Base-by-base conservation (phyloP, 2,888 invertebrate species). In the Parapristionchus giblindavisi region DNA sequence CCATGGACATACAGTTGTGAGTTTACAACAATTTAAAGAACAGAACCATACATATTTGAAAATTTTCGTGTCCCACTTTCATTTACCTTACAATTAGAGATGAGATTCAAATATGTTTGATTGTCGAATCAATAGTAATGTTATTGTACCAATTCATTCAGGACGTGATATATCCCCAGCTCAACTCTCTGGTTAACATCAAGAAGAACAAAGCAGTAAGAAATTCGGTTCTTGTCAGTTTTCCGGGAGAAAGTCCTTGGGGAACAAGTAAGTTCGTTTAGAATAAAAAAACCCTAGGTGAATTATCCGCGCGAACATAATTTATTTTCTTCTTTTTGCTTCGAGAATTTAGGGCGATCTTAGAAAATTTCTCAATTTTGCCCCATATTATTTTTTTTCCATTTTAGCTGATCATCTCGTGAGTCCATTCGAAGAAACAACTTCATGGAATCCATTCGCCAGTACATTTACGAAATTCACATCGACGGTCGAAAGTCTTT, bases 1-100 rank as follows among this genome's bases (percentile, higher is more conserved):
- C n/a, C 60, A 74, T 34, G 83, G 81, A 8, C 83, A 83, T 63
- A 77, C 75, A 65, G 83, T 83, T 72, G 83, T 83, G 29, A 36
- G 83, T 73, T 54, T 52, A n/a, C n/a, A n/a, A n/a, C n/a, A n/a
- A n/a, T n/a, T 58, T 17, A 11, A 40, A n/a, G 14, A 51, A n/a
- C n/a, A n/a, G n/a, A n/a, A n/a, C n/a, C n/a, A n/a, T n/a, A n/a
- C n/a, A n/a, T n/a, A n/a, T n/a, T n/a, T n/a, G n/a, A n/a, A n/a
- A n/a, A n/a, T n/a, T n/a, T n/a, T n/a, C n/a, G n/a, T n/a, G n/a
- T n/a, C n/a, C n/a, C n/a, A n/a, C n/a, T n/a, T n/a, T n/a, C n/a
- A n/a, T n/a, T n/a, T n/a, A n/a, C n/a, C n/a, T n/a, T n/a, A n/a
- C n/a, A n/a, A n/a, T n/a, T n/a, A n/a, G n/a, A n/a, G n/a, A n/a